Evolutionary conservation across 2,113 vertebrate species (phyloP).

Genomic region (Chloropsis cyanopogon): DNA sequence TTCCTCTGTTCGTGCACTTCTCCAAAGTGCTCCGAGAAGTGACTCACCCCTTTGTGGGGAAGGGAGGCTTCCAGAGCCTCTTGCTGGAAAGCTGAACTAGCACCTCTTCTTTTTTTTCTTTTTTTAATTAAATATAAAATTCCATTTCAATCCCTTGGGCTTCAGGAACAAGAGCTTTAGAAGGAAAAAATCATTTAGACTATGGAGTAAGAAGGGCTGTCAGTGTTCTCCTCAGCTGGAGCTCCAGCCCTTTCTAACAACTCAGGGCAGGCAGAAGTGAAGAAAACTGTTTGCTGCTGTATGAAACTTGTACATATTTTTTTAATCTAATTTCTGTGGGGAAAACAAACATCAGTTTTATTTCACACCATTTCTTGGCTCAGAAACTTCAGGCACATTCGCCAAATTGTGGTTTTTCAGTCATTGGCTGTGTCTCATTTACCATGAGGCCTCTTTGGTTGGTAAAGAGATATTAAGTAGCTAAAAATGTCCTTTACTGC

Average conservation of each 20-base stretch:
- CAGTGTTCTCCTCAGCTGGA: not conserved
- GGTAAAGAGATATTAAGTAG: slow-evolving; percentile 50
- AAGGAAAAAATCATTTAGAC: not conserved
- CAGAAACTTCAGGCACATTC: not conserved
- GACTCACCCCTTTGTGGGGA: slow-evolving; percentile 28
- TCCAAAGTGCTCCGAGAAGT: not conserved
- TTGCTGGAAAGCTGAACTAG: slow-evolving; percentile 34
- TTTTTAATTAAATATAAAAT: not conserved
- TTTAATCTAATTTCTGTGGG: slow-evolving; percentile 57
- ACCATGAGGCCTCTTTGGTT: slow-evolving; percentile 55
- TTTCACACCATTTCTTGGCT: slow-evolving; percentile 66
- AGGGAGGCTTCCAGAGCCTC: not conserved
- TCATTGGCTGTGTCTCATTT: slow-evolving; percentile 39
- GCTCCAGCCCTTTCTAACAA: slow-evolving; percentile 47
- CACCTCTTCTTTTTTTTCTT: not conserved
- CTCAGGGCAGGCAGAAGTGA: slow-evolving; percentile 30
- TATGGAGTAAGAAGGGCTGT: not conserved
- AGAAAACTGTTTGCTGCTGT: slow-evolving; percentile 51
- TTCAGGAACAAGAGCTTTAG: not conserved
- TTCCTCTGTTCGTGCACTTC: not conserved
- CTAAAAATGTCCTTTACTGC: slow-evolving; percentile 37
- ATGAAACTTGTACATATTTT: slow-evolving; percentile 56
- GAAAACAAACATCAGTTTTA: slow-evolving; percentile 64
- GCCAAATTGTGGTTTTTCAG: slow-evolving; percentile 60
- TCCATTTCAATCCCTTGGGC: not conserved